A percentile compares a stretch with the other conserved stretches of the same genome.
phyloP scores from a whole-genome alignment of 1,140 invertebrate genomes.

The Hylaeus volcanicus region DNA sequence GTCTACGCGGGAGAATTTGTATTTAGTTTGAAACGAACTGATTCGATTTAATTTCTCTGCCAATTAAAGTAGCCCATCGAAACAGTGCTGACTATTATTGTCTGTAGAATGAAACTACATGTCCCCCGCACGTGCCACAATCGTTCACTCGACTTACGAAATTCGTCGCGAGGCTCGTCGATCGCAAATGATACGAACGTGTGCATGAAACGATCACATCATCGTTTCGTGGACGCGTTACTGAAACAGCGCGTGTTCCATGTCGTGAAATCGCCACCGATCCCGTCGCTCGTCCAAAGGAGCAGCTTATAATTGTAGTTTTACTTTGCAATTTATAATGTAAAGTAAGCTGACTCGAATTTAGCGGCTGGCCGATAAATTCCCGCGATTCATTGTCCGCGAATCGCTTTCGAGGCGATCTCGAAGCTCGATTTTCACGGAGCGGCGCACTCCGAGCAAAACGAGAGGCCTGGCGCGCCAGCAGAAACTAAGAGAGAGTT shows the following conservation, averaged over 20 bases:
- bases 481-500: conserved; percentile 59
- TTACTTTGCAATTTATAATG: too few species aligned
- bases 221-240: neutral
- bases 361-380: neutral
- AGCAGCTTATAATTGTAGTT: too few species aligned
- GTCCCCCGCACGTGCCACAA: neutral
- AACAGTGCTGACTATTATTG: too few species aligned
- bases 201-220: conserved; percentile 1
- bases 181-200: neutral
- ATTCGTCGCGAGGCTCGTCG: neutral
- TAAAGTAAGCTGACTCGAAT: too few species aligned
- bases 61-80: too few species aligned
- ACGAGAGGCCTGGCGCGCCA: conserved; percentile 36
- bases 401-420: conserved; percentile 34
- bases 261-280: too few species aligned
- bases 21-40: too few species aligned
- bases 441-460: conserved; percentile 30
- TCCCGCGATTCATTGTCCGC: conserved; percentile 15
- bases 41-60: too few species aligned
- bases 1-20: neutral
- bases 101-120: too few species aligned
- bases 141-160: neutral
- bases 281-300: too few species aligned
- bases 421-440: conserved; percentile 34
- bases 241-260: neutral